Conservation (phyloP, 2,888 invertebrate species). For the Tachystola acroxantha region DNA sequence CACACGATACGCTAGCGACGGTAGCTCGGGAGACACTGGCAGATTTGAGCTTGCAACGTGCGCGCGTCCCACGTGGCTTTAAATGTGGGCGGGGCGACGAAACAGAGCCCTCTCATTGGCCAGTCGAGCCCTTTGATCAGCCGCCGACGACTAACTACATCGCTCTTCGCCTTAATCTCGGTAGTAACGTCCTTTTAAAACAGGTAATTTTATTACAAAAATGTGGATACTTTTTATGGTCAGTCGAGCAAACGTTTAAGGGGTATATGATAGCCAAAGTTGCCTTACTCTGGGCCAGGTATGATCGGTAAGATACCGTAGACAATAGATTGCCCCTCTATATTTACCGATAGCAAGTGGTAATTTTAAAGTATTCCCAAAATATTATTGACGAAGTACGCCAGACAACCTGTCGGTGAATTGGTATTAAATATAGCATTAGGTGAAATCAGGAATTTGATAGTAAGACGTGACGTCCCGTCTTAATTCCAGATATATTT, state of each 20-base stretch:
- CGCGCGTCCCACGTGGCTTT: constrained; percentile 73
- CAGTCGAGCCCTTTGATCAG: constrained; percentile 61
- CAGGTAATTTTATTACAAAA: constrained; percentile 77
- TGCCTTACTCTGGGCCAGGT: too few species aligned
- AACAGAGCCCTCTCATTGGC: constrained; percentile 47
- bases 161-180: constrained; percentile 74
- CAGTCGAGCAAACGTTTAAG: constrained; percentile 55
- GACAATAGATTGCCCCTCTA: too few species aligned
- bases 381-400: too few species aligned
- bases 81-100: constrained; percentile 49
- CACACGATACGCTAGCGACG: constrained; percentile 20
- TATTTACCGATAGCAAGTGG: too few species aligned
- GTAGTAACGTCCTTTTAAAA: constrained; percentile 77
- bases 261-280: too few species aligned
- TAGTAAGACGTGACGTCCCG: too few species aligned
- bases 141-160: constrained; percentile 73
- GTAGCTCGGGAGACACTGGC: constrained; percentile 50
- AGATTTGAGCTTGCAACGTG: constrained; percentile 42
- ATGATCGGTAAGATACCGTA: too few species aligned
- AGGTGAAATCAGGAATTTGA: too few species aligned
- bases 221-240: constrained; percentile 67
- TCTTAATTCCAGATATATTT: too few species aligned
- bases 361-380: too few species aligned
- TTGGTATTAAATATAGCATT: too few species aligned
- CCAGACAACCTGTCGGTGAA: too few species aligned